A percentile compares a stretch with the other conserved stretches of the same genome.
These are phyloP conservation scores for Paradisaea rubra DNA, from an alignment of 2,113 vertebrate genomes.

Conservation along the genomic window DNA sequence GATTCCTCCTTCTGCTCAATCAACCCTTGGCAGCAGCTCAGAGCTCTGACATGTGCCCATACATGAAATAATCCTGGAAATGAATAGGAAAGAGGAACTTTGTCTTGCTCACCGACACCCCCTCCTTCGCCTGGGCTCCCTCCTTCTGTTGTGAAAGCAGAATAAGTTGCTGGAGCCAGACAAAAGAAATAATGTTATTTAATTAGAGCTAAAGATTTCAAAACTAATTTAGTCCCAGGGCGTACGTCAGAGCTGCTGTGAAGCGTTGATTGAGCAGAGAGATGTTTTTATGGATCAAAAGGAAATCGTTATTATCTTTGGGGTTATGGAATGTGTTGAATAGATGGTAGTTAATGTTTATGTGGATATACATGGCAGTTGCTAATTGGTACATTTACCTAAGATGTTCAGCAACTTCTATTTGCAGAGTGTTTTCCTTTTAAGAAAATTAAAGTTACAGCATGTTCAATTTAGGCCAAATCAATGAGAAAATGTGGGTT, in stretches of 20 bases:
- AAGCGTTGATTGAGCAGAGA: slow-evolving; percentile 28
- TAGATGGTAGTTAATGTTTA: slow-evolving; percentile 43
- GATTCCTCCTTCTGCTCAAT: background rate
- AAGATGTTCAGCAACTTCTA: slow-evolving; percentile 8
- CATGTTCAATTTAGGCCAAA: fast-evolving
- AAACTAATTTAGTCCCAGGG: slow-evolving; percentile 51
- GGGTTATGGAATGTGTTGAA: slow-evolving; percentile 47
- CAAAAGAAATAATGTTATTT: slow-evolving; percentile 60
- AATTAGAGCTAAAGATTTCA: slow-evolving; percentile 59
- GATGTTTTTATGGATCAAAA: slow-evolving; percentile 56
- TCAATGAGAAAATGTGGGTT: background rate
- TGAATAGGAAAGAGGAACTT: background rate
- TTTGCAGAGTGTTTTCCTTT: background rate
- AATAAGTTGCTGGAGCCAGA: background rate
- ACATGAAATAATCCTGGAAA: background rate
- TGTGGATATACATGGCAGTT: slow-evolving; percentile 27
- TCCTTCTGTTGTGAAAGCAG: background rate
- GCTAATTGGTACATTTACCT: slow-evolving; percentile 58
- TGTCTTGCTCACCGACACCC: background rate
- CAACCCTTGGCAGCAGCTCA: background rate
- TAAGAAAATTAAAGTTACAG: slow-evolving; percentile 7
- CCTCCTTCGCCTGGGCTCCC: background rate
- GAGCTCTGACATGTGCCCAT: background rate
- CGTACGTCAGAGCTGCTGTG: background rate
- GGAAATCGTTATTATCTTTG: slow-evolving; percentile 57